Base-by-base conservation (phyloP, 2,797 vertebrate genomes). In the Melanitta fusca region DNA sequence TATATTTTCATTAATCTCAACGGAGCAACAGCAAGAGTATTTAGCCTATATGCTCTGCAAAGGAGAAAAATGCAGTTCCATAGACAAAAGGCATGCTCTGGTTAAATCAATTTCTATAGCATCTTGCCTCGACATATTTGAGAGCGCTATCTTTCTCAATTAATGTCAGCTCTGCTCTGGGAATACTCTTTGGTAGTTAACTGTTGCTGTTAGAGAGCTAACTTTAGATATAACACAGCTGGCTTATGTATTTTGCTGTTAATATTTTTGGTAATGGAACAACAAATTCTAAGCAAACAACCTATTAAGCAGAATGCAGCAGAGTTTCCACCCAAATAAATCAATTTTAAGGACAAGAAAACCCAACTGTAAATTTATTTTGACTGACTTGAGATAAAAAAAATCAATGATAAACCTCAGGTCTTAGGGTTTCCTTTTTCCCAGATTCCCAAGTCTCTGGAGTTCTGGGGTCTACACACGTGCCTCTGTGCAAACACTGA, bases 131-230 rank as follows among this genome's bases (percentile, higher is more conserved):
- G 10, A 85, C 80, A 30, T 95, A 95, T 96, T 90, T 93, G 80
- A 90, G 93, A 88, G 84, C 54, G 69, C 75, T 75, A 95, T 96
- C 86, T 91, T 95, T 97, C 96, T 95, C 94, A 97, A 95, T 96
- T 97, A 96, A 91, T 0, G 69, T 96, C 95, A 97, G 88, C 72
- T 89, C 66, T 91, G 81, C 81, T 95, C 92, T 93, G 90, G 93
- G 86, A 96, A 91, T 93, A 93, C 80, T 92, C 94, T 87, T 82
- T 89, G 72, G 90, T 95, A 87, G 92, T 96, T 95, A 95, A 95
- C 91, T 89, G 88, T 89, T 96, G 91, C 92, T 89, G 88, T 91
- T 96, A 83, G 85, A 91, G 88, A 78, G 58, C 93, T 95, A 91
- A 96, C 81, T 94, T 95, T 49, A 95, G 95, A 95, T 71, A 60